These are phyloP conservation scores for Hydrozoanthus tunicans DNA, from an alignment of 64 coral and sea anemone species.

Conservation along the genomic window DNA sequence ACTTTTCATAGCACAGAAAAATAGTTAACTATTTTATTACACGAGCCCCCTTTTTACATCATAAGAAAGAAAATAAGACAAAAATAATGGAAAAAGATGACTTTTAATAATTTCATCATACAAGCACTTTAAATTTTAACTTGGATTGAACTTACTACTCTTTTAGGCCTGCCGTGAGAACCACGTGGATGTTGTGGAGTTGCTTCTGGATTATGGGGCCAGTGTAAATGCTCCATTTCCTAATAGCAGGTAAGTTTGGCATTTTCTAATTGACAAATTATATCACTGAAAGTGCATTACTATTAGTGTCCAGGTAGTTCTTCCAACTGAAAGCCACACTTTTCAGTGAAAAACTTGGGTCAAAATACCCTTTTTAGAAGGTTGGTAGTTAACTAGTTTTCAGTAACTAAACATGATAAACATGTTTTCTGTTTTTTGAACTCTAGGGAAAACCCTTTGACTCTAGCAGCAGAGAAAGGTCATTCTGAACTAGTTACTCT, in stretches of 20 bases:
- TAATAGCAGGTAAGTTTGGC: slow-evolving; percentile 86
- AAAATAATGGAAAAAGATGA: not conserved
- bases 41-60: no score
- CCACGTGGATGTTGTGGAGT: slow-evolving; percentile 93
- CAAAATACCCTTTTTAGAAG: no score
- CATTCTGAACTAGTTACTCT: slow-evolving; percentile 87
- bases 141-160: not conserved
- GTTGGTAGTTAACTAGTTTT: no score
- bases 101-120: not conserved
- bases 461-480: slow-evolving; percentile 92
- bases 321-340: no score
- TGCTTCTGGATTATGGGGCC: slow-evolving; percentile 87
- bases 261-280: no score
- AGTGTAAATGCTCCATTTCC: slow-evolving; percentile 98
- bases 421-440: not conserved
- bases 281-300: no score
- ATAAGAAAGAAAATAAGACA: not conserved
- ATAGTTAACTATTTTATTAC: no score
- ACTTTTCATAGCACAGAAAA: no score
- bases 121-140: not conserved
- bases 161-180: slow-evolving; percentile 95
- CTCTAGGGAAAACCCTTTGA: slow-evolving; percentile 92
- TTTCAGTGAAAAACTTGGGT: no score
- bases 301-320: no score
- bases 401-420: not conserved